phyloP scores from a whole-genome alignment of 2,797 vertebrate genomes.

The Bradypodion pumilum region DNA sequence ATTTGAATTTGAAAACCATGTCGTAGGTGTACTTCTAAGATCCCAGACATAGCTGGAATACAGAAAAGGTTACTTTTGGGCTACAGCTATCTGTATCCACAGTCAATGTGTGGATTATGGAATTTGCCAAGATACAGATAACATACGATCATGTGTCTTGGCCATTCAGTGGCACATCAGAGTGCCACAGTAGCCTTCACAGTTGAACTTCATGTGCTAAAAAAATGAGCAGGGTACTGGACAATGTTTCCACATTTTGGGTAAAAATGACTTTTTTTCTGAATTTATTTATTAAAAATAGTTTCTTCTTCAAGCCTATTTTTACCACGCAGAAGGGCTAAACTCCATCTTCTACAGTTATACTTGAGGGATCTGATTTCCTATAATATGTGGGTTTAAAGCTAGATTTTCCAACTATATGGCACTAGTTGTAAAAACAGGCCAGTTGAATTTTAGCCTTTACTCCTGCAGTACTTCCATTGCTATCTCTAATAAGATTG shows the following conservation, averaged over 20 bases:
- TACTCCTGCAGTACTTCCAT: constrained; percentile 44
- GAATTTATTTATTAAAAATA: background rate
- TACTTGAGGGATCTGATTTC: background rate
- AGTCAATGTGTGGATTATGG: no score
- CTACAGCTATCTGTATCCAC: no score
- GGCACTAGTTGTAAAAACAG: constrained; percentile 20
- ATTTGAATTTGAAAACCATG: constrained; percentile 48
- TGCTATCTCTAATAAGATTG: constrained; percentile 65
- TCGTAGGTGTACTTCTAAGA: background rate
- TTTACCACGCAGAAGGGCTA: background rate
- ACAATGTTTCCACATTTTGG: background rate
- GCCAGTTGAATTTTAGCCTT: constrained; percentile 21
- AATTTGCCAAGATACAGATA: no score
- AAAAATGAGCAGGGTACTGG: background rate
- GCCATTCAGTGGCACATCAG: no score
- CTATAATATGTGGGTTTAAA: background rate
- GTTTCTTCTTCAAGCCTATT: no score
- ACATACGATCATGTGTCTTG: no score
- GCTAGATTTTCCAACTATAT: background rate
- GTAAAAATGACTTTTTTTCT: background rate
- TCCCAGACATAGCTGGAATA: background rate
- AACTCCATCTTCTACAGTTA: background rate
- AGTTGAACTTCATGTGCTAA: background rate
- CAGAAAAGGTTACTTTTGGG: no score
- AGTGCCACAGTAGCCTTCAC: no score